phyloP scores from a whole-genome alignment of 2,888 invertebrate species.

The Apamea epomidion region DNA sequence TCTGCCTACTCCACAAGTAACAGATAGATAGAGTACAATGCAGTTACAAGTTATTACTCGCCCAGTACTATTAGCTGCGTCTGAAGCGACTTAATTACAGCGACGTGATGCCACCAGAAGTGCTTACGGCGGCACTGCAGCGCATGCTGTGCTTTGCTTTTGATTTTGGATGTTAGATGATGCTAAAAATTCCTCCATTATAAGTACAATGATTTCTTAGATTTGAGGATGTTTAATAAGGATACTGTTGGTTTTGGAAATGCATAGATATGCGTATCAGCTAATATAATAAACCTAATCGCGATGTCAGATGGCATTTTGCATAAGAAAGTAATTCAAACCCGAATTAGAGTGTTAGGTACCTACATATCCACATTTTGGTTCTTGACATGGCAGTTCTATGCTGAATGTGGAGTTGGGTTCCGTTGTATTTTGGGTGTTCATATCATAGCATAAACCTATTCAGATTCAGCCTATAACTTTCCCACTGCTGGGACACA shows the following conservation, averaged over 20 bases:
- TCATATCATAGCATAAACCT: no score
- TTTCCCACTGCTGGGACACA: no score
- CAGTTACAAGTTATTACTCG: constrained; percentile 52
- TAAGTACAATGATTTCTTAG: not conserved
- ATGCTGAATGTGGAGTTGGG: no score
- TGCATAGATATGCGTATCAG: not conserved
- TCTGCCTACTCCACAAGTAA: constrained; percentile 9
- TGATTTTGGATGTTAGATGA: not conserved
- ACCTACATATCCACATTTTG: no score
- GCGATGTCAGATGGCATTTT: not conserved
- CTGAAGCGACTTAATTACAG: constrained; percentile 62
- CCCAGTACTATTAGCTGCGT: constrained; percentile 59
- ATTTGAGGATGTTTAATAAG: not conserved
- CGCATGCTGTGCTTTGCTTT: constrained; percentile 30
- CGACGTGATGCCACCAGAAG: constrained; percentile 47
- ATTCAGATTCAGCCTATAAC: no score
- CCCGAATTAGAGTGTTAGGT: no score
- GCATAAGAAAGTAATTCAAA: no score
- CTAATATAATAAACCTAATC: not conserved
- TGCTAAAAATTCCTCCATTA: not conserved
- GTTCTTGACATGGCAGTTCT: no score
- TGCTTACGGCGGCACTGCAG: not conserved
- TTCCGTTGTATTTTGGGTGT: no score
- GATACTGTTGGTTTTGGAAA: not conserved
- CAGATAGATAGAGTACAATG: constrained; percentile 43